phyloP scores from a whole-genome alignment of 2,888 invertebrate species.

The Copidosoma aretas region DNA sequence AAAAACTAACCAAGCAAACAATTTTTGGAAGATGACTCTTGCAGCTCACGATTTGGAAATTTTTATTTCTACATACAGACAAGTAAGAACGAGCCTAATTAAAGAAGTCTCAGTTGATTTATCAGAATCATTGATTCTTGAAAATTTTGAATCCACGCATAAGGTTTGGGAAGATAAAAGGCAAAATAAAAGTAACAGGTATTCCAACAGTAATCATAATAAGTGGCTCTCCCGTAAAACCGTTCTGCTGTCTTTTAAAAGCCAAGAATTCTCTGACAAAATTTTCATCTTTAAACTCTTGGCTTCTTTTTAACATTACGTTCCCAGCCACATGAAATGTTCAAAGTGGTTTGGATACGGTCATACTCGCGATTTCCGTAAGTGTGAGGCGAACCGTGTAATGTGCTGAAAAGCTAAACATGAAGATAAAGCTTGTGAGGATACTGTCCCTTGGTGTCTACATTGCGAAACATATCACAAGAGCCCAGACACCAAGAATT shows the following conservation, averaged over 20 bases:
- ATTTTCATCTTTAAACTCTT: neutral
- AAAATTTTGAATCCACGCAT: no score
- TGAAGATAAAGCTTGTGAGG: neutral
- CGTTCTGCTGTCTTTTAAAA: neutral
- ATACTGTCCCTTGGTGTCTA: no score
- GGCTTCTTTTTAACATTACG: neutral
- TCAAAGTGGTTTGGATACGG: neutral
- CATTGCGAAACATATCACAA: no score
- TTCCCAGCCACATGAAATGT: neutral
- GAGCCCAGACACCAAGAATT: no score
- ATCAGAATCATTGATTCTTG: no score
- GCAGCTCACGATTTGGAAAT: no score
- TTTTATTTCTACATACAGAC: no score
- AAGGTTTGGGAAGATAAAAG: no score
- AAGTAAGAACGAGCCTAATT: no score
- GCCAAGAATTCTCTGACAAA: neutral
- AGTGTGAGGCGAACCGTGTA: neutral
- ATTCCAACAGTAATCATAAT: neutral
- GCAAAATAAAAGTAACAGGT: neutral
- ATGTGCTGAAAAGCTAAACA: neutral
- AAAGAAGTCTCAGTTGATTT: neutral
- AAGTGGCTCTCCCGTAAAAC: neutral
- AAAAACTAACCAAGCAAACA: no score
- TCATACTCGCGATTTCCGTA: neutral
- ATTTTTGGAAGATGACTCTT: no score